phyloP scores from a whole-genome alignment of 2,888 invertebrate species.

The Xestia c-nigrum region DNA sequence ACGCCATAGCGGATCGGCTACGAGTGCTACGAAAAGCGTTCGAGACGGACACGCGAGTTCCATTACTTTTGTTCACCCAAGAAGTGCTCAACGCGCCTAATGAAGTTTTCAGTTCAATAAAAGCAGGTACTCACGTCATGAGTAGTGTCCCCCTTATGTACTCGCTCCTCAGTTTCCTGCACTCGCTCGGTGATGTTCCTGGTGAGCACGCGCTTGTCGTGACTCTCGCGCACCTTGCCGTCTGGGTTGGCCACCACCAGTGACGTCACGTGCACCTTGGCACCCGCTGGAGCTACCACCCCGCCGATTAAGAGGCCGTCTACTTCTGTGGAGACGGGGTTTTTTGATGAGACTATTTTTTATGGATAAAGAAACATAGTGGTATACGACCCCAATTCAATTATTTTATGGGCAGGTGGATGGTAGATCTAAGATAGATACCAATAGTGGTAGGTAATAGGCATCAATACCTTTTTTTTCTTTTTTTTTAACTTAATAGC shows the following conservation, averaged over 20 bases:
- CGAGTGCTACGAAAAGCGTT: too few species aligned
- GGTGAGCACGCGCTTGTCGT: slow-evolving; percentile 94
- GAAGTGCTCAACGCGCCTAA: too few species aligned
- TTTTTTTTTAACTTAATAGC: too few species aligned
- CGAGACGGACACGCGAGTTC: too few species aligned
- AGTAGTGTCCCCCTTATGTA: slow-evolving; percentile 95
- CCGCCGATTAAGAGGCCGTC: slow-evolving; percentile 74
- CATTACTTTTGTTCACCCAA: too few species aligned
- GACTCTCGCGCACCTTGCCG: slow-evolving; percentile 95
- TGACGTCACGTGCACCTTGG: slow-evolving; percentile 84
- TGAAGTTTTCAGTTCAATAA: too few species aligned
- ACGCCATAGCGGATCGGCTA: too few species aligned
- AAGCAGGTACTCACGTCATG: slow-evolving; percentile 93
- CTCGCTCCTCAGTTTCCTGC: slow-evolving; percentile 95
- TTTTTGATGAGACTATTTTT: background rate
- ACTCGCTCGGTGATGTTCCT: slow-evolving; percentile 95
- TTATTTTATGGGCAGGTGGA: background rate
- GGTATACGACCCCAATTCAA: too few species aligned
- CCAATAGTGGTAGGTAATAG: background rate
- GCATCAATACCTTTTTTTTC: too few species aligned
- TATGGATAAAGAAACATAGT: background rate
- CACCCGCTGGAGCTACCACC: slow-evolving; percentile 79
- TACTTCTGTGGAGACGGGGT: slow-evolving; percentile 70
- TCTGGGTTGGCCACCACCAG: slow-evolving; percentile 92
- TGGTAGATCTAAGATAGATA: too few species aligned